Percentiles rank a stretch among this genome's conserved stretches.
Evolutionary conservation across 2,113 vertebrate genomes (phyloP).

Genomic region (Sclerurus mexicanus): DNA sequence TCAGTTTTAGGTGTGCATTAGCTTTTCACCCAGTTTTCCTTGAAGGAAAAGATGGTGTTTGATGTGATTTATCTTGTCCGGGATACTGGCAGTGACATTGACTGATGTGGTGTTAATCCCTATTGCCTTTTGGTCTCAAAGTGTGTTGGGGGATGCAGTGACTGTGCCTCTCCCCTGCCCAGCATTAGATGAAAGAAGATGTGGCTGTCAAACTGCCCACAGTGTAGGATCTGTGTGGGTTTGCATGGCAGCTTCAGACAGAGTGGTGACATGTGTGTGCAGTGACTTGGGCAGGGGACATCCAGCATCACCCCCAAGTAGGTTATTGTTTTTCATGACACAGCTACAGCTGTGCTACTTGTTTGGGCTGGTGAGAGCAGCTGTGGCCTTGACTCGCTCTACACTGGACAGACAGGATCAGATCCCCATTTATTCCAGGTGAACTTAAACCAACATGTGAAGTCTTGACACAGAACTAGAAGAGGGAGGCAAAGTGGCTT

Average conservation of each 20-base stretch:
- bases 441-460: neutral
- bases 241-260: neutral
- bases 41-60: neutral
- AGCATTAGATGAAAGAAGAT: neutral
- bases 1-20: neutral
- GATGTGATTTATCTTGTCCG: neutral
- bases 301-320: neutral
- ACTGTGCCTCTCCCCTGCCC: neutral
- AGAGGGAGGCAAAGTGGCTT: neutral
- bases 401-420: neutral
- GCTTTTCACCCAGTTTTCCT: neutral
- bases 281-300: neutral
- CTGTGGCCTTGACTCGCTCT: neutral
- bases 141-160: neutral
- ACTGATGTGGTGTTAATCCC: neutral
- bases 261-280: neutral
- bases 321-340: neutral
- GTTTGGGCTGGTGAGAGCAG: neutral
- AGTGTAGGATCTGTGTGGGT: neutral
- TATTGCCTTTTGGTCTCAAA: neutral
- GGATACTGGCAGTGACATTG: neutral
- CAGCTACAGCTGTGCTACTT: rapidly evolving
- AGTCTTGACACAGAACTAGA: neutral
- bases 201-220: neutral
- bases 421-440: neutral